Base-by-base conservation (phyloP, 2,113 vertebrate genomes). In the Platichthys flesus region DNA sequence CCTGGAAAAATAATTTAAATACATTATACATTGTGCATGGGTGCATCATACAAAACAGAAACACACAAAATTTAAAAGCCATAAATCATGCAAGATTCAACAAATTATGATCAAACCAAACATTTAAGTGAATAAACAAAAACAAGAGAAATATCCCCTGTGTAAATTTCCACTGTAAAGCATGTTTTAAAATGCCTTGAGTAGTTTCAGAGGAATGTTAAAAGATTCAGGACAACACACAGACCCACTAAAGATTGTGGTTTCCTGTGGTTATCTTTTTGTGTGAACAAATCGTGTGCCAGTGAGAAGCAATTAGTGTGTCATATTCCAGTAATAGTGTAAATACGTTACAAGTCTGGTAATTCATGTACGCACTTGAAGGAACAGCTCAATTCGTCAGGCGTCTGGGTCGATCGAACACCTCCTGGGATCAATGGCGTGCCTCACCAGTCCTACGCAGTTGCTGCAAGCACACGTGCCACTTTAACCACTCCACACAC, bases 341-440 rank as follows among this genome's bases (percentile, higher is more conserved):
- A 68, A 78, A 71, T 71, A 59, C 65, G 66, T 54, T 67, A 21
- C 49, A 31, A 57, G 40, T 62, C 26, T 45, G 66, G 42, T 13
- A 60, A 74, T 70, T 67, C 70, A 23, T 72, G 78, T 35, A 64
- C 59, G 74, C 13, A 45, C 9, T 47, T 52, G 49, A 54, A 71
- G 70, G 51, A 78, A 72, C 62, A 64, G 77, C 83, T 85, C 81
- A 78, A 88, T 97, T 95, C 93, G 92, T 97, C 95, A 96, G 95
- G 90, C 88, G 89, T 86, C 91, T 90, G 93, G 95, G 95, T 97
- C 96, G 94, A 97, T 97, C 93, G 86, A 91, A 94, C 90, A 82
- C 95, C 95, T 94, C 94, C 86, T 85, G 83, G 93, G 93, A 97
- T 96, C 96, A 93, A 96, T 96, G 95, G 94, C 81, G 93, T 84